These are phyloP conservation scores for Dasyprocta punctata DNA, from an alignment of 2,113 vertebrate species.

Conservation along the genomic window DNA sequence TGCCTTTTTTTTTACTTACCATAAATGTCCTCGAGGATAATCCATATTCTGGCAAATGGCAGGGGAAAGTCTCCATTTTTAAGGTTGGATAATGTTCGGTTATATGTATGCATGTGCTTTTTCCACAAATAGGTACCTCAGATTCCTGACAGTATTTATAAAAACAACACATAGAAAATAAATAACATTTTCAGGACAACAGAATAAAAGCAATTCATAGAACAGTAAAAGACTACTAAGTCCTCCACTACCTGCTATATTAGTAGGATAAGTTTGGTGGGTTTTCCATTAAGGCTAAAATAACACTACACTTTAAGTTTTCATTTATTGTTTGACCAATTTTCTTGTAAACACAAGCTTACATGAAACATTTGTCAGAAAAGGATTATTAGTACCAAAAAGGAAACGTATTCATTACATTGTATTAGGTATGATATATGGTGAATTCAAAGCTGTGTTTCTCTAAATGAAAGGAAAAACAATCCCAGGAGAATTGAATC, in stretches of 20 bases:
- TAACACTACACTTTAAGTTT: neutral
- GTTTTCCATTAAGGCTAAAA: conserved; percentile 15
- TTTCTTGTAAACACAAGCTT: conserved; percentile 17
- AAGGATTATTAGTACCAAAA: neutral
- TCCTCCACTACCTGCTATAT: neutral
- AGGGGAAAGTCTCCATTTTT: neutral
- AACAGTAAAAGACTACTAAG: neutral
- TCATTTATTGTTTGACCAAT: conserved; percentile 6
- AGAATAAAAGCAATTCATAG: neutral
- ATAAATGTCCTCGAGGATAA: neutral
- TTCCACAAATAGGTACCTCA: neutral
- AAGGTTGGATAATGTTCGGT: neutral
- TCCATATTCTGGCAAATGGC: neutral
- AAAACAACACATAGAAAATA: neutral
- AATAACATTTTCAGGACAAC: neutral
- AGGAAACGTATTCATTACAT: neutral
- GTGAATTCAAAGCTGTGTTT: neutral
- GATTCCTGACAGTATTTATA: neutral
- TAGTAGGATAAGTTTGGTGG: neutral
- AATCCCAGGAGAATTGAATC: neutral
- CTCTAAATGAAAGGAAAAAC: neutral
- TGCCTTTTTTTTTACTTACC: neutral
- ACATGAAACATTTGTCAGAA: neutral
- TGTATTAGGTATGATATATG: neutral
- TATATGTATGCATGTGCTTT: neutral